phyloP scores from a whole-genome alignment of 1,140 invertebrate species.

The Mactra quadrangularis region DNA sequence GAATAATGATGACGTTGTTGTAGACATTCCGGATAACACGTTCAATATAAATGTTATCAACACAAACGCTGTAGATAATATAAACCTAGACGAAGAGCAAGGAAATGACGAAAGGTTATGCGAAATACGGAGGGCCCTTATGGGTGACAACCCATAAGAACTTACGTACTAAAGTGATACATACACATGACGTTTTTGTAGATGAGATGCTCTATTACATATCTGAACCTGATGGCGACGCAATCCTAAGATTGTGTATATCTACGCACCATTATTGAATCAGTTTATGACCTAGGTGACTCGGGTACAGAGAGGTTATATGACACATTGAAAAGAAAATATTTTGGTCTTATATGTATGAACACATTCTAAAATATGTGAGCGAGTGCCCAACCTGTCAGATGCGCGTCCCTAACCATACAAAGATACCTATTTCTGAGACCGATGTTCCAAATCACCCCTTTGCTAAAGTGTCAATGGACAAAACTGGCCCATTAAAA shows the following conservation, averaged over 20 bases:
- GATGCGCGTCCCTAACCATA: not conserved
- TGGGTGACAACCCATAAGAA: not conserved
- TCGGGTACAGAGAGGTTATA: constrained; percentile 26
- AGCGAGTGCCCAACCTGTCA: not conserved
- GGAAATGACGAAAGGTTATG: constrained; percentile 17
- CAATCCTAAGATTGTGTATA: constrained; percentile 13
- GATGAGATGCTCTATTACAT: constrained; percentile 62
- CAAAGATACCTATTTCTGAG: not conserved
- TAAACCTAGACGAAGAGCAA: constrained; percentile 53
- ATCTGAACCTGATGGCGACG: constrained; percentile 29
- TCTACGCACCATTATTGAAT: not conserved
- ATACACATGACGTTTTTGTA: constrained; percentile 44
- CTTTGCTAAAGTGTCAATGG: not conserved
- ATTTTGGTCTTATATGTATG: constrained; percentile 18
- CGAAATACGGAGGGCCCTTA: constrained; percentile 19
- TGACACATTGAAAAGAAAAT: constrained; percentile 15
- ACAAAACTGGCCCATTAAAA: not conserved
- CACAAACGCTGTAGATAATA: constrained; percentile 39
- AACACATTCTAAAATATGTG: not conserved
- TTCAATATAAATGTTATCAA: constrained; percentile 49
- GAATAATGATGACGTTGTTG: not conserved
- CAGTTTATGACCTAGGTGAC: constrained; percentile 1
- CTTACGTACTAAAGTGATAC: no score
- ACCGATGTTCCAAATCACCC: constrained; percentile 4
- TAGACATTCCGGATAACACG: constrained; percentile 10